Conservation (phyloP, 30 jellyfish, hydroid and myxozoan genomes). For the Pseudorhiza aurosa region DNA sequence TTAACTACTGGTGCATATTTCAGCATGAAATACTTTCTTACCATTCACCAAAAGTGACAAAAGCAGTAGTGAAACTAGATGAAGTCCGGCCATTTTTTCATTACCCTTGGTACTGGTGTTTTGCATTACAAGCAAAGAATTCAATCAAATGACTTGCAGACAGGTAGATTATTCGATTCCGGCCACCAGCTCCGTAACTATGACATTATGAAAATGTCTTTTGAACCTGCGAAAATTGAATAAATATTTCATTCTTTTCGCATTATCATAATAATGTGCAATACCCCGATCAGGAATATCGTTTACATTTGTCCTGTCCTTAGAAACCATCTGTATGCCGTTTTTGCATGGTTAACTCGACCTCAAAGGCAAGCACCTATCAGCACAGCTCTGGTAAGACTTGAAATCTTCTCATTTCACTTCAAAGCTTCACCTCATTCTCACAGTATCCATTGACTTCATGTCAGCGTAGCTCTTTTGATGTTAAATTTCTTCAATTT, state of each 20-base stretch:
- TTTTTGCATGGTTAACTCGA: too few relatives aligned
- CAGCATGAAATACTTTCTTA: not conserved
- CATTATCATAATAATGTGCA: constrained; percentile 6
- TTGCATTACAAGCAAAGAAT: not conserved
- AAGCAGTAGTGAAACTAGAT: not conserved
- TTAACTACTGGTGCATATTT: too few relatives aligned
- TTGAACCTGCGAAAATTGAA: constrained; percentile 16
- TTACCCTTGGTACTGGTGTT: not conserved
- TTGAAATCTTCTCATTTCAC: too few relatives aligned
- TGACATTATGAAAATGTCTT: constrained; percentile 29
- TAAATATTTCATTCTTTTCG: constrained; percentile 47
- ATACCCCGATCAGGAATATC: not conserved
- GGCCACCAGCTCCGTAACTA: constrained; percentile 71
- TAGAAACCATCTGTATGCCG: not conserved
- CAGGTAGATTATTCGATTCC: not conserved
- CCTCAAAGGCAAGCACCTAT: too few relatives aligned
- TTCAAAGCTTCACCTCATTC: too few relatives aligned
- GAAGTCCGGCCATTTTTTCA: not conserved
- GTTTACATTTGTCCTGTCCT: not conserved
- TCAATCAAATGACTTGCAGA: not conserved
- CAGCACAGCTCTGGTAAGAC: too few relatives aligned
- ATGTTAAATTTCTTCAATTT: too few relatives aligned
- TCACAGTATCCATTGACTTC: too few relatives aligned
- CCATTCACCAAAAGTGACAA: not conserved
- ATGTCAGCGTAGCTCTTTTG: too few relatives aligned